These are phyloP conservation scores for Podarcis raffonei DNA, from an alignment of 2,113 vertebrate species.

Conservation along the genomic window DNA sequence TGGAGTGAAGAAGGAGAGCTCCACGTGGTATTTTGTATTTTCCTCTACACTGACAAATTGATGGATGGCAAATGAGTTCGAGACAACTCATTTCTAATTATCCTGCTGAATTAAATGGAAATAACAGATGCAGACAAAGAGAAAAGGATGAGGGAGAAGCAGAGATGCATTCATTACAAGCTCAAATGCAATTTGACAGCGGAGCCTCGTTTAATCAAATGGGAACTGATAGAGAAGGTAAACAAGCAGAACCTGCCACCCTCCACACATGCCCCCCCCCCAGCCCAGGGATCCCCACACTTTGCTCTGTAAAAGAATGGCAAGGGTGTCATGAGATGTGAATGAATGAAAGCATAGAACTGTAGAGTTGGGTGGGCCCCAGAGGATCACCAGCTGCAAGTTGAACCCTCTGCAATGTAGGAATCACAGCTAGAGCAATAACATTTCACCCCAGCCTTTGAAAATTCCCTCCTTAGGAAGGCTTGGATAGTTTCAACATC, in stretches of 20 bases:
- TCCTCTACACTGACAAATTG: slow-evolving; percentile 37
- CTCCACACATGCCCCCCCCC: background rate
- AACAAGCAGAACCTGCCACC: background rate
- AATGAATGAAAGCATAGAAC: no score
- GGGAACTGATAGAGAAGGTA: background rate
- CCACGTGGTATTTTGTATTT: background rate
- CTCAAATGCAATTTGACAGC: slow-evolving; percentile 39
- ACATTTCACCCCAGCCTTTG: background rate
- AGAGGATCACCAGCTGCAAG: no score
- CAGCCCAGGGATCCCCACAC: background rate
- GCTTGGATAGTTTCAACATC: background rate
- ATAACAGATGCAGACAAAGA: slow-evolving; percentile 32
- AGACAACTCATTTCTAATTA: slow-evolving; percentile 60
- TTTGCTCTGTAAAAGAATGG: no score
- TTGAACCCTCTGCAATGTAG: no score
- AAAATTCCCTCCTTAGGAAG: background rate
- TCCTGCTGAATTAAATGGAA: slow-evolving; percentile 52
- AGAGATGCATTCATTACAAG: slow-evolving; percentile 41
- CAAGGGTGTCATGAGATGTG: no score
- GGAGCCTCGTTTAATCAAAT: slow-evolving; percentile 47
- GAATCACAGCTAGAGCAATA: background rate
- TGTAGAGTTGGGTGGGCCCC: no score
- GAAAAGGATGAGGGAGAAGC: slow-evolving; percentile 26
- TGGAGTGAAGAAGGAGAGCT: background rate
- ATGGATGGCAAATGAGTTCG: slow-evolving; percentile 49